A percentile compares a stretch with the other conserved stretches of the same genome.
Evolutionary conservation across 2,888 invertebrate species (phyloP).

Genomic region (Rambutsinella grinnellia): DNA sequence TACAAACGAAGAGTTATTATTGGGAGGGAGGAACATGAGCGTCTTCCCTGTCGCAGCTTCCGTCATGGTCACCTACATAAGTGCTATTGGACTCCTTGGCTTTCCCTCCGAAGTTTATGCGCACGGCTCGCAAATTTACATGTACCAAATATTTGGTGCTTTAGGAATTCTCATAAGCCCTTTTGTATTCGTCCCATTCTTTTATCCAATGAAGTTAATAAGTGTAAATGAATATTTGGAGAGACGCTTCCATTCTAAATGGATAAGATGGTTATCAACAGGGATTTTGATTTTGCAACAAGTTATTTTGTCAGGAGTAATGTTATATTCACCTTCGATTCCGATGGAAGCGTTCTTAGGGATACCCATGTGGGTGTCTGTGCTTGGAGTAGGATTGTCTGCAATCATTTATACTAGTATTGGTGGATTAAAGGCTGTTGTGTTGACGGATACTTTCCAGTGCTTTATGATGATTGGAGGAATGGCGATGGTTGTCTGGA

Average conservation of each 20-base stretch:
- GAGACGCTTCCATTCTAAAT: constrained; percentile 55
- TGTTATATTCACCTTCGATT: constrained; percentile 62
- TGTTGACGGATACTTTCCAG: constrained; percentile 82
- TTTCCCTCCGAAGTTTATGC: constrained; percentile 62
- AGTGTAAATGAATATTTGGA: constrained; percentile 64
- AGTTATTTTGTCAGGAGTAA: constrained; percentile 53
- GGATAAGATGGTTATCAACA: constrained; percentile 56
- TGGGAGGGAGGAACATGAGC: constrained; percentile 60
- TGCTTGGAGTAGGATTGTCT: constrained; percentile 64
- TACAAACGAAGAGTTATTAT: constrained; percentile 62
- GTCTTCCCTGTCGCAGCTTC: constrained; percentile 61
- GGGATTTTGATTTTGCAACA: constrained; percentile 60
- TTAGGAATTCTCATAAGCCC: constrained; percentile 32
- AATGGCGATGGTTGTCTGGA: constrained; percentile 52
- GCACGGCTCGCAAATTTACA: constrained; percentile 59
- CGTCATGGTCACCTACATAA: constrained; percentile 57
- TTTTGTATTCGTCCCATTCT: constrained; percentile 54
- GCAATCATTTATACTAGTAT: constrained; percentile 65
- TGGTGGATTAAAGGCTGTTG: constrained; percentile 83
- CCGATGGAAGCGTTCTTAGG: constrained; percentile 63
- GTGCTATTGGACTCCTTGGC: constrained; percentile 52
- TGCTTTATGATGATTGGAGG: constrained; percentile 79
- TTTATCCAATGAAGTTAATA: constrained; percentile 61
- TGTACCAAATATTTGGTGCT: constrained; percentile 42
- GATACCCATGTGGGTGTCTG: constrained; percentile 62